Conservation (phyloP, 2,113 vertebrate species). For the Dipodomys ordii region DNA sequence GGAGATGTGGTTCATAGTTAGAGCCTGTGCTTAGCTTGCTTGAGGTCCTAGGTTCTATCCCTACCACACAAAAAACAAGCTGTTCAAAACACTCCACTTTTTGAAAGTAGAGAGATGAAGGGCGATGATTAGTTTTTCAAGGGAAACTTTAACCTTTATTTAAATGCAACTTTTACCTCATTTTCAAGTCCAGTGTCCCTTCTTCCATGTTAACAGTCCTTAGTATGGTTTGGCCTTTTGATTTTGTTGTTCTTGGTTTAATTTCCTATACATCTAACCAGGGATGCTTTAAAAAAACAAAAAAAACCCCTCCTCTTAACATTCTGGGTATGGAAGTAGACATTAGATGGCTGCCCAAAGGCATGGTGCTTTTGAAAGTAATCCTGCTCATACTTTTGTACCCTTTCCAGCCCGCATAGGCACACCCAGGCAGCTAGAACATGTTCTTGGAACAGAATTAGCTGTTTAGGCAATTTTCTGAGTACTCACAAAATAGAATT, state of each 20-base stretch:
- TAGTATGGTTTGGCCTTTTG: background rate
- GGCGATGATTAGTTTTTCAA: background rate
- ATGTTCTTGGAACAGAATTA: background rate
- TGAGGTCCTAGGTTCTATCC: too few species aligned
- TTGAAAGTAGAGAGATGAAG: conserved; percentile 9
- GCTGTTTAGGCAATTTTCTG: background rate
- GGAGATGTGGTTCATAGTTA: background rate
- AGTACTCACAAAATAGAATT: conserved; percentile 30
- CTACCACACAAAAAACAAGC: background rate
- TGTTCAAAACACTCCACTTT: background rate
- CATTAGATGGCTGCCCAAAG: background rate
- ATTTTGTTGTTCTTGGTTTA: background rate
- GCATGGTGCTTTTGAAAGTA: background rate
- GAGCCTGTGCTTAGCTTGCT: background rate
- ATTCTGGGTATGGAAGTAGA: conserved; percentile 25
- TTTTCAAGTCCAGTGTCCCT: background rate
- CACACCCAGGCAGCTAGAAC: background rate
- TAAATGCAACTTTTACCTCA: background rate
- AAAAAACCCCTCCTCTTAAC: background rate
- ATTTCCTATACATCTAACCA: background rate
- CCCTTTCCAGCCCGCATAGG: background rate
- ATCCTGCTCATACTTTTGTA: background rate
- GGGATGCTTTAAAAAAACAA: background rate
- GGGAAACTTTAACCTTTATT: background rate
- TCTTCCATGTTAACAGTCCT: background rate